A percentile compares a stretch with the other conserved stretches of the same genome.
Evolutionary conservation across 2,888 invertebrate species (phyloP).

Genomic region (Athripsodes cinereus): DNA sequence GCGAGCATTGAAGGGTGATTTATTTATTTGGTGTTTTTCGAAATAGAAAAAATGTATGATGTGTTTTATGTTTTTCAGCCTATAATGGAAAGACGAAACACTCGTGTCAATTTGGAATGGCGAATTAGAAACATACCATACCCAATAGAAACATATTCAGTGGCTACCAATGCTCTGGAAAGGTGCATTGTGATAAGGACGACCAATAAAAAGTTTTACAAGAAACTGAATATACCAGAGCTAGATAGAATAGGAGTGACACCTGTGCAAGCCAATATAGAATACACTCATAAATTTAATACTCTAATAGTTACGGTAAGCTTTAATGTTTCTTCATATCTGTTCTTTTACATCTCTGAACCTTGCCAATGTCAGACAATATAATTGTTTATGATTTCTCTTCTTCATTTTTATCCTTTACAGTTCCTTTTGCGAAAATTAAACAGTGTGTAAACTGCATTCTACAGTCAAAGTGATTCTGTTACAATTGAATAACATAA

Average conservation of each 20-base stretch:
- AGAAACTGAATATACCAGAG: conserved; percentile 64
- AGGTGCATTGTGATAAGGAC: conserved; percentile 64
- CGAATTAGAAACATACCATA: conserved; percentile 74
- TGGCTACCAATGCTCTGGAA: conserved; percentile 58
- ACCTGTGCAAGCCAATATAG: conserved; percentile 59
- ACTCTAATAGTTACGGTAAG: conserved; percentile 70
- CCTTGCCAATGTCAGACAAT: no score
- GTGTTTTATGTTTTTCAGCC: conserved; percentile 47
- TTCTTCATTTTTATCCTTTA: no score
- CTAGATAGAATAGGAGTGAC: conserved; percentile 57
- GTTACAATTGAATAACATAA: no score
- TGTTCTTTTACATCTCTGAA: no score
- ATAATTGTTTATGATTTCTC: no score
- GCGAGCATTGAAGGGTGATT: no score
- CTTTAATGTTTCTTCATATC: no score
- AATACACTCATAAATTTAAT: conserved; percentile 65
- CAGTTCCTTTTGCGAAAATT: no score
- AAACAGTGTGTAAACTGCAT: no score
- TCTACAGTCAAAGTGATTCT: no score
- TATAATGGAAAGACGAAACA: conserved; percentile 61
- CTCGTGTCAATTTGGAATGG: conserved; percentile 73
- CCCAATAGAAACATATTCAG: conserved; percentile 62
- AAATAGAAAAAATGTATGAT: no score
- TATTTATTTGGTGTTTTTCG: no score
- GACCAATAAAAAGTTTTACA: conserved; percentile 77